Evolutionary conservation across 2,888 invertebrate species (phyloP).

Genomic region (Aporophyla nigra): DNA sequence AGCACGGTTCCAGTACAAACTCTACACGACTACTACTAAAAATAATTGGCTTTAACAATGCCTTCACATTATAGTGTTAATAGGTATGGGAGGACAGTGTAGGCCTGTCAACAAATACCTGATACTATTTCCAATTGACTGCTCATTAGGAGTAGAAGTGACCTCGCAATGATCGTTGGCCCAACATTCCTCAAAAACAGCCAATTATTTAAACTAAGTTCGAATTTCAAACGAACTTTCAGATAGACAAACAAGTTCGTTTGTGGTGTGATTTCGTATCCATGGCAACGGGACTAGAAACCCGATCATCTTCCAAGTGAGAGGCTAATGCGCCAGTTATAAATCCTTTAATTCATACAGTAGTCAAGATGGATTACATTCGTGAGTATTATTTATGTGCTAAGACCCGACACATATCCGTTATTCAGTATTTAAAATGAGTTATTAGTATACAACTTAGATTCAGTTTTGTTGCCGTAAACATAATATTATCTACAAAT

Average conservation of each 20-base stretch:
- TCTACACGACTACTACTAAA: background rate
- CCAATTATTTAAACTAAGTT: conserved; percentile 33
- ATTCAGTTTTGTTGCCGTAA: conserved; percentile 11
- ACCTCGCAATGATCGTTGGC: background rate
- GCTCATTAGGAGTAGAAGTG: background rate
- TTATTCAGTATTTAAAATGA: conserved; percentile 45
- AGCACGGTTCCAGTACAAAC: background rate
- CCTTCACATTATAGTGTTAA: background rate
- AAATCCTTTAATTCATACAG: conserved; percentile 56
- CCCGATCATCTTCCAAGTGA: conserved; percentile 57
- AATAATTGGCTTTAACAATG: background rate
- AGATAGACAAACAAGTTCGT: conserved; percentile 3
- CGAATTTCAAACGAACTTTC: conserved; percentile 1
- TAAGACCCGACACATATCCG: conserved; percentile 49
- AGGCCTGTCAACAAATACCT: background rate
- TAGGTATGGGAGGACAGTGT: background rate
- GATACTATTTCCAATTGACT: background rate
- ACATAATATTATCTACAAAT: conserved; percentile 3
- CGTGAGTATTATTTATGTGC: conserved; percentile 62
- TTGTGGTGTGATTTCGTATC: conserved; percentile 24
- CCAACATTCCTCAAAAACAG: background rate
- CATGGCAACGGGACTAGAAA: conserved; percentile 24
- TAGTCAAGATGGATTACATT: conserved; percentile 55
- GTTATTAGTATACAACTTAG: conserved; percentile 22
- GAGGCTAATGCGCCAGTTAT: conserved; percentile 51